These are phyloP conservation scores for Xanthia icteritia DNA, from an alignment of 2,888 invertebrate genomes.

Conservation along the genomic window DNA sequence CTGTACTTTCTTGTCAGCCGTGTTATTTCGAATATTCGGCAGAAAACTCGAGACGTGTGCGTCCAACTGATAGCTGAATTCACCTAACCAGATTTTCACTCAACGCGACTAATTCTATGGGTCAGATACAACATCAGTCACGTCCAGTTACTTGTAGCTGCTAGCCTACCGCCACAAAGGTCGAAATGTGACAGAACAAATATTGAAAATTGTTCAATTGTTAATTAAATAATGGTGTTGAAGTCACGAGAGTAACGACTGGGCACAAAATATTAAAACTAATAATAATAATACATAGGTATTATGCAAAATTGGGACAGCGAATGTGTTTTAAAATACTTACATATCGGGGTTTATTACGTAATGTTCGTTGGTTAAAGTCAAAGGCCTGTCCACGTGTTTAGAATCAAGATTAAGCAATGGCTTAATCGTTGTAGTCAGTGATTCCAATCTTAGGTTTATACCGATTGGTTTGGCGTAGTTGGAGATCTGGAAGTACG, in stretches of 20 bases:
- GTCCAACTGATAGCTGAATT: neutral
- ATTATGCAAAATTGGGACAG: neutral
- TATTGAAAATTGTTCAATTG: neutral
- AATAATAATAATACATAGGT: neutral
- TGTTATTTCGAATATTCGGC: neutral
- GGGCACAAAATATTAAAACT: neutral
- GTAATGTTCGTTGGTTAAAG: constrained; percentile 9
- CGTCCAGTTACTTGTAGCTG: neutral
- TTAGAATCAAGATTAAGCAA: neutral
- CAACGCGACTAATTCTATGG: neutral
- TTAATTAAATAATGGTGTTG: neutral
- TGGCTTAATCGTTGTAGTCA: constrained; percentile 25
- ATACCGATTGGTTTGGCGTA: constrained; percentile 32
- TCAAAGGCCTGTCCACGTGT: neutral
- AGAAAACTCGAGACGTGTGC: neutral
- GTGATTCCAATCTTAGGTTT: constrained; percentile 3
- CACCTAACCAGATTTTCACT: neutral
- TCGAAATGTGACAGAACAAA: neutral
- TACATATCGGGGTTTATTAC: constrained; percentile 31
- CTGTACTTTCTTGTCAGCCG: neutral
- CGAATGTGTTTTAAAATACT: constrained; percentile 24
- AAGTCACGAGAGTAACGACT: neutral
- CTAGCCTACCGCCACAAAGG: too few relatives aligned
- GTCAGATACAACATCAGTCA: neutral
- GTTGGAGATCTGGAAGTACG: constrained; percentile 32